Conservation (phyloP, 2,113 vertebrate genomes). For the Tychaedon coryphoeus region DNA sequence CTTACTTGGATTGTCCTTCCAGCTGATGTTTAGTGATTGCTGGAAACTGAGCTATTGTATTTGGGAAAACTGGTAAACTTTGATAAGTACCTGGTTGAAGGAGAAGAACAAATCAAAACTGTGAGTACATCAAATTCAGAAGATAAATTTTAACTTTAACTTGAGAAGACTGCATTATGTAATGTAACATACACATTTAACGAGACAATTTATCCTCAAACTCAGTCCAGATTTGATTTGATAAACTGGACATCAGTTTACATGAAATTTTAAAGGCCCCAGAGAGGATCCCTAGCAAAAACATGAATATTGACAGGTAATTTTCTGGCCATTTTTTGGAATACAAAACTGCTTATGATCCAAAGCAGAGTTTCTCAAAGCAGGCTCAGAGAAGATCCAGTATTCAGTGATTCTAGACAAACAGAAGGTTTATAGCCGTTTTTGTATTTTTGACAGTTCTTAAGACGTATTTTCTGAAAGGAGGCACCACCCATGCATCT, state of each 20-base stretch:
- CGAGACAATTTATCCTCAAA: background rate
- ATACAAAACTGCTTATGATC: background rate
- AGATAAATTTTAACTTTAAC: background rate
- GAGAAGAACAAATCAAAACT: background rate
- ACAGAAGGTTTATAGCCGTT: background rate
- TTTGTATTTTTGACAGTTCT: background rate
- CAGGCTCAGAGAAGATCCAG: background rate
- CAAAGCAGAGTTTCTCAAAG: background rate
- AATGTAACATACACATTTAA: background rate
- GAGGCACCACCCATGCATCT: background rate
- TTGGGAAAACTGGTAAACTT: slow-evolving; percentile 63
- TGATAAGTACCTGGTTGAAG: slow-evolving; percentile 49
- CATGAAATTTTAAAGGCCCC: background rate
- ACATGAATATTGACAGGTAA: background rate
- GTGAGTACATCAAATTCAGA: background rate
- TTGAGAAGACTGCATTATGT: background rate
- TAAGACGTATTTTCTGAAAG: background rate
- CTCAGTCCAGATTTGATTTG: background rate
- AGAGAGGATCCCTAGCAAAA: background rate
- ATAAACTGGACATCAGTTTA: background rate
- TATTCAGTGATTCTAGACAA: background rate
- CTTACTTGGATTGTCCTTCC: slow-evolving; percentile 86
- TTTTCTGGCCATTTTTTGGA: background rate
- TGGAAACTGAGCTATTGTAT: slow-evolving; percentile 86
- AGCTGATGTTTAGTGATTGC: slow-evolving; percentile 84